Evolutionary conservation across 1,140 invertebrate species (phyloP), one percentile per base, ranked within the genome.

Genomic region (Dendrolimus kikuchii): DNA sequence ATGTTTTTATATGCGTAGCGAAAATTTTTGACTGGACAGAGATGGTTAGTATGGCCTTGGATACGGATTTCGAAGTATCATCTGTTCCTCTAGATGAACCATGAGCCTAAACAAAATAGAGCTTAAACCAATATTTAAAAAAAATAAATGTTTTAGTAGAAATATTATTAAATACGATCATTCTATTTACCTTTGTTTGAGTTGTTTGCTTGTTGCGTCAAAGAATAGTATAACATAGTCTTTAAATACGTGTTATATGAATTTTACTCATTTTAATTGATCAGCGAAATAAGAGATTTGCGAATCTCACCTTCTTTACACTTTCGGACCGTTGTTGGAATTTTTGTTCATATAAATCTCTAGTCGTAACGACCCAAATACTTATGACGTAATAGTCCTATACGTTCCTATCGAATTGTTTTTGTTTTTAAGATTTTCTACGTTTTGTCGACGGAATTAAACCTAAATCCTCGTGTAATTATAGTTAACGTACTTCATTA

Each of bases 61-160:
- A 43, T 36, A 40, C 5, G 6, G 43, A 46, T 47, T 6, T 9
- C 7, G 64, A 61, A 73, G 66, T 62, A 55, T 68, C 67, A 71
- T 68, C 64, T 77, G 77, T 64, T 62, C 59, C 71, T 76, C 68
- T 69, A 68, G 67, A 74, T 60, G 59, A 60, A 66, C 70, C 65
- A 67, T 65, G 74, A 82, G 81, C 81, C 82, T 86, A 84, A 86
- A 69, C 65, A 62, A 79, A 81, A 84, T 70, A 84, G 82, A 86
- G 83, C 81, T 86, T 84, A 84, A 23, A 65, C 68, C 67, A 67
- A 50, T 23, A 50, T 50, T 51, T 51, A 74, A 76, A 71, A 70
- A 71, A 71, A 77, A 74, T 79, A 74, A 83, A 84, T 80, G 79
- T 79, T 81, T 81, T 84, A 81, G 77, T 84, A 80, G 76, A 67